Base-by-base conservation (phyloP, 2,113 vertebrate species). In the Emydura subglobosa region DNA sequence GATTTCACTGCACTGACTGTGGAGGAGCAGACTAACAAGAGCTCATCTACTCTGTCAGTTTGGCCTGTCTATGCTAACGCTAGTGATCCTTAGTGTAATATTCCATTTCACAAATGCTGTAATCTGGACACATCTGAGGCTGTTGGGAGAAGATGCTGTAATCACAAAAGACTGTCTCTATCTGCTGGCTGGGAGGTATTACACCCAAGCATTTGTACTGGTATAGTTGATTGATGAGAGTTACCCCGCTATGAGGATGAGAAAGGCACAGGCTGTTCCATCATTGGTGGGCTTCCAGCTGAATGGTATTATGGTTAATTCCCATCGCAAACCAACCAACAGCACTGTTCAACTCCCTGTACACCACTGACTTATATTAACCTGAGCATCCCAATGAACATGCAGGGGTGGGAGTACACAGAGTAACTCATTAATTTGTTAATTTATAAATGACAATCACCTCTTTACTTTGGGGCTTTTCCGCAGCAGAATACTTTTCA, bases 361-460 rank as follows among this genome's bases (percentile, higher is more conserved):
- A 10, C 54, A 21, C 61, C 61, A 22, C 76, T 51, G 31, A n/a
- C 68, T 51, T 51, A 10, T 22, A 34, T 2, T 50, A 19, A 50
- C 34, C 85, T 6, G 7, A 44, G 65, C 54, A 82, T 12, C 49
- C 54, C 82, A 5, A 8, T 2, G 25, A 78, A 55, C 19, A 78
- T 39, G 4, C 49, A 24, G 14, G 8, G 19, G 27, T 39, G 39
- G 3, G 13, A 80, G 13, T 53, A 57, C 1, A 51, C 22, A 1
- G 5, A 1, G 0, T 8, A 74, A 47, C 44, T 44, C 44, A 27
- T 0, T 1, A 0, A 6, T 14, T 34, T 10, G 44, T 47, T 59
- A 27, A 39, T 10, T 53, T 4, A 11, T 0, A 3, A 80, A 5
- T 22, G 27, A 22, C 55, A 3, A 6, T 8, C 9, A 12, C 0